Conservation (phyloP, 2,113 vertebrate genomes). For the Butorides virescens region DNA sequence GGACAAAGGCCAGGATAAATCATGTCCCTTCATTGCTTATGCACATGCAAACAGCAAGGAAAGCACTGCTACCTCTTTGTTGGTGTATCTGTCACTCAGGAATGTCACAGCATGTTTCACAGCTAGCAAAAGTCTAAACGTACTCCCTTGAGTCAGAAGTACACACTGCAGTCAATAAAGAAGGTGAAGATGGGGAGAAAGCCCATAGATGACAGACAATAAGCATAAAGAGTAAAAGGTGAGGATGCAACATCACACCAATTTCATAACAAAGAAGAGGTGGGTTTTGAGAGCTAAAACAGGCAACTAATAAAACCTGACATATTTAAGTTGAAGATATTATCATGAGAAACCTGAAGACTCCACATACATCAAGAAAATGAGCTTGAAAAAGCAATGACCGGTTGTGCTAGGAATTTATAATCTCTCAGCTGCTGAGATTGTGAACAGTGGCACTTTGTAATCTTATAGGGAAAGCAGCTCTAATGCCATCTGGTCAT, state of each 20-base stretch:
- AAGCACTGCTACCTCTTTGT: background rate
- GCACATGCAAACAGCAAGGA: background rate
- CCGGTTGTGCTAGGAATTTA: background rate
- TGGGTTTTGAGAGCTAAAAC: background rate
- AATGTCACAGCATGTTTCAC: background rate
- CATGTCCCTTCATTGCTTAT: background rate
- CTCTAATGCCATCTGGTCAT: conserved; percentile 49
- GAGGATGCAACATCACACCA: background rate
- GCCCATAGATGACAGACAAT: background rate
- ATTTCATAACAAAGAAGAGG: background rate
- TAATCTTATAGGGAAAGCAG: conserved; percentile 56
- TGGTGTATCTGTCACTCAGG: background rate
- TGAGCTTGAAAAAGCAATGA: background rate
- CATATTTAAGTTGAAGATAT: background rate
- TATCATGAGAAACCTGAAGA: background rate
- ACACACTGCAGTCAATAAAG: background rate
- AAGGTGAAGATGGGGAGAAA: accelerated
- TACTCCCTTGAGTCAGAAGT: background rate
- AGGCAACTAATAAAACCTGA: background rate
- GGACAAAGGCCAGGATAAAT: background rate
- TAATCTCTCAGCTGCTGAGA: conserved; percentile 49
- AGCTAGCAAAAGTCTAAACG: background rate
- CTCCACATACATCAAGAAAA: background rate
- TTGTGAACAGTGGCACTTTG: conserved; percentile 49
- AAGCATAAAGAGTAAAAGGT: background rate